Evolutionary conservation across 2,113 vertebrate species (phyloP).

Genomic region (Nestor notabilis): DNA sequence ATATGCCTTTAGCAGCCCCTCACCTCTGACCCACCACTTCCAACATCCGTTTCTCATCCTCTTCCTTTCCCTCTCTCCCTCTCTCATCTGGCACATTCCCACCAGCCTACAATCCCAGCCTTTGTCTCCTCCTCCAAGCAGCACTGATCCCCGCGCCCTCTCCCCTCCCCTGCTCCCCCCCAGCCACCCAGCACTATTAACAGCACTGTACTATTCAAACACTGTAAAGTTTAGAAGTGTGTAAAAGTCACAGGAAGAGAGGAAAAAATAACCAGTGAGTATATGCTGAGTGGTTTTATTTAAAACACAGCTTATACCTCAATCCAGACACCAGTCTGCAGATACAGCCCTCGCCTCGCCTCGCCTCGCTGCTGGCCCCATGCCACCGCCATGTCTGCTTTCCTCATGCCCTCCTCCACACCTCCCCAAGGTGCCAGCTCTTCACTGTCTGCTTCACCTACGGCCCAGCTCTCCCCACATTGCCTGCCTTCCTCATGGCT

Average conservation of each 20-base stretch:
- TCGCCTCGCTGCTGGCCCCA: background rate
- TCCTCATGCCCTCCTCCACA: background rate
- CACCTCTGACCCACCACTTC: background rate
- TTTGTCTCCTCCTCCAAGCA: background rate
- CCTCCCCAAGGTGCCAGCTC: background rate
- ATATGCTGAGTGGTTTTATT: background rate
- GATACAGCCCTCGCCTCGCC: background rate
- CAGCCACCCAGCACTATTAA: rapidly evolving
- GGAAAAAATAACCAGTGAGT: rapidly evolving
- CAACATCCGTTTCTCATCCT: background rate
- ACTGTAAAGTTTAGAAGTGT: background rate
- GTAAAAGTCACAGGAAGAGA: background rate
- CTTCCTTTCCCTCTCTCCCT: background rate
- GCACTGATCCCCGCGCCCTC: background rate
- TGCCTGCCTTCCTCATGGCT: background rate
- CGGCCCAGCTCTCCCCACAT: rapidly evolving
- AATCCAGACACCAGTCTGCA: background rate
- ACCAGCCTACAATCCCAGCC: background rate
- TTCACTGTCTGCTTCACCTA: rapidly evolving
- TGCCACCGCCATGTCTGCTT: rapidly evolving
- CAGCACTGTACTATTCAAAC: background rate
- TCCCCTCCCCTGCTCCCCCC: background rate
- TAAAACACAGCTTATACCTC: background rate
- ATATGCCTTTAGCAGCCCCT: background rate
- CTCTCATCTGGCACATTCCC: background rate